phyloP scores from a whole-genome alignment of 2,888 invertebrate species.

The Rotaria sp. region DNA sequence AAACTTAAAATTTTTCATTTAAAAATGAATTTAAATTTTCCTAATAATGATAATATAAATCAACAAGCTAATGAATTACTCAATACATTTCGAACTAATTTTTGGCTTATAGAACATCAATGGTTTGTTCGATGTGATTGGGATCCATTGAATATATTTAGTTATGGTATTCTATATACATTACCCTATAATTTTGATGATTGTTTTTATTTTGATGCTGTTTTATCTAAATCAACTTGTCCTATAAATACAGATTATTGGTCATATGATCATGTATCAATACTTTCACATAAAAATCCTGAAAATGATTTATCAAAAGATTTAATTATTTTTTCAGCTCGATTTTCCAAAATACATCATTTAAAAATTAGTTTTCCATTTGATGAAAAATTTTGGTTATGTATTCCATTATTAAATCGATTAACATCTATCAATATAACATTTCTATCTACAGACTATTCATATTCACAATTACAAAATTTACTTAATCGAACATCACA shows the following conservation, averaged over 20 bases:
- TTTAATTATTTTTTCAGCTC: background rate
- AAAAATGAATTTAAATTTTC: background rate
- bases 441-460: background rate
- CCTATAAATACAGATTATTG: background rate
- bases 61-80: background rate
- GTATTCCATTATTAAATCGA: background rate
- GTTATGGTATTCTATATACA: background rate
- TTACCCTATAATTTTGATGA: background rate
- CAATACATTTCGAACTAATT: background rate
- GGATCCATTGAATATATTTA: background rate
- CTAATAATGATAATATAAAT: background rate
- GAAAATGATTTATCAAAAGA: background rate
- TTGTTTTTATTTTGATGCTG: background rate
- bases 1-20: background rate
- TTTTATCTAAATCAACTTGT: background rate
- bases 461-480: background rate
- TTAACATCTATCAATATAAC: background rate
- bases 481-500: background rate
- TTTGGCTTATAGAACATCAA: background rate
- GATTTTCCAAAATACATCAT: background rate
- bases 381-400: background rate
- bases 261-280: background rate
- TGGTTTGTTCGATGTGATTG: slow-evolving; percentile 3
- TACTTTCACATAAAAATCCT: background rate
- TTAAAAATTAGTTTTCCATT: background rate